These are phyloP conservation scores for Mycetomoellerius zeteki DNA, from an alignment of 1,140 invertebrate genomes.

Conservation along the genomic window DNA sequence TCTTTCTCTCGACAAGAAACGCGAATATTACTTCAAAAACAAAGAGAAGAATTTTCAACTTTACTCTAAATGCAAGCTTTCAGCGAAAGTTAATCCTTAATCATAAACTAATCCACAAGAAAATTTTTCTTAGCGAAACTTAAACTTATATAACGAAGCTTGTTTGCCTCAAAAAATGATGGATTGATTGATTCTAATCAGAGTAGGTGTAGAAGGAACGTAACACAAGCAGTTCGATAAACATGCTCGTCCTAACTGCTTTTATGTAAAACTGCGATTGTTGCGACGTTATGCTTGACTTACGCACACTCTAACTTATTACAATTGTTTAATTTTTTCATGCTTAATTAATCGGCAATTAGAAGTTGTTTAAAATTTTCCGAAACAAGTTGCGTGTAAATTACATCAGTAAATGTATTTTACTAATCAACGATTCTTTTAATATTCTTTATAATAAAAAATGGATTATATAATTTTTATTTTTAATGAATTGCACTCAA, in stretches of 20 bases:
- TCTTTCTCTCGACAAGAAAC: constrained; percentile 13
- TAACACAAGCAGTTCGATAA: neutral
- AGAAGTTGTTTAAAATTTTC: constrained; percentile 19
- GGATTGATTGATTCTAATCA: neutral
- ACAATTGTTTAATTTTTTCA: constrained; percentile 23
- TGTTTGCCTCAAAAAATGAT: neutral
- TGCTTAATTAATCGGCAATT: constrained; percentile 32
- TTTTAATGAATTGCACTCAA: constrained; percentile 39
- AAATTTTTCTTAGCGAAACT: constrained; percentile 12
- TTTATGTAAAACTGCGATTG: neutral
- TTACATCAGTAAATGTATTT: constrained; percentile 15
- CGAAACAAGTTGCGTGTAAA: neutral
- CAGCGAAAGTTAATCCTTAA: constrained; percentile 21
- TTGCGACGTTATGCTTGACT: neutral
- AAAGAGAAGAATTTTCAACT: constrained; percentile 50
- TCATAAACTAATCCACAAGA: constrained; percentile 25
- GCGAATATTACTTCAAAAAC: constrained; percentile 56
- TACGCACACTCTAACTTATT: neutral
- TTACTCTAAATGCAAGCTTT: constrained; percentile 18
- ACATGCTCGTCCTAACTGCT: constrained; percentile 26
- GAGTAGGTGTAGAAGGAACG: neutral
- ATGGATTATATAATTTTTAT: constrained; percentile 40
- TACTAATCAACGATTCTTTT: neutral
- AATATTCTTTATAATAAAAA: neutral
- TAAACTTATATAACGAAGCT: neutral